These are phyloP conservation scores for Cyphomyrus plagiostoma DNA, from an alignment of 2,113 vertebrate species.

Conservation along the genomic window DNA sequence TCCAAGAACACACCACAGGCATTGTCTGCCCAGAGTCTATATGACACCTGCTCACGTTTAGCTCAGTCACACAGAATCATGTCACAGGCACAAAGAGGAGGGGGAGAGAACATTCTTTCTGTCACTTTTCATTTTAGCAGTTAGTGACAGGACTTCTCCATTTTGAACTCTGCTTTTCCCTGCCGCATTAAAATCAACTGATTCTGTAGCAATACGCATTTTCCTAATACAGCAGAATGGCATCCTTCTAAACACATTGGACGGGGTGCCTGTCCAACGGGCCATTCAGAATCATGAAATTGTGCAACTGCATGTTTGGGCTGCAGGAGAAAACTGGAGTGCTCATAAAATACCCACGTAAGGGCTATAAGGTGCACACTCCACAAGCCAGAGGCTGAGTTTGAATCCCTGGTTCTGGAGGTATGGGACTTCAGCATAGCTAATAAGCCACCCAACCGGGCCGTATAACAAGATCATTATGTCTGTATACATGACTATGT, in stretches of 20 bases:
- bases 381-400: not conserved
- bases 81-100: constrained; percentile 9
- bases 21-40: constrained; percentile 20
- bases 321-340: not conserved
- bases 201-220: not conserved
- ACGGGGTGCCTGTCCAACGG: not conserved
- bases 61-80: constrained; percentile 26
- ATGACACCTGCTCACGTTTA: constrained; percentile 38
- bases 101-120: constrained; percentile 3
- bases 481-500: not conserved
- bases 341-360: not conserved
- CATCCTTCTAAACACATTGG: not conserved
- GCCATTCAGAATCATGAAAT: not conserved
- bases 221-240: not conserved
- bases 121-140: constrained; percentile 11
- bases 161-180: not conserved
- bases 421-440: not conserved
- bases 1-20: constrained; percentile 30
- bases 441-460: not conserved
- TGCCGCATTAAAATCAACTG: not conserved
- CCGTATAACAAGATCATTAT: not conserved
- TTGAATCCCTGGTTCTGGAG: not conserved
- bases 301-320: not conserved
- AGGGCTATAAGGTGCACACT: too few relatives aligned
- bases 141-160: not conserved